phyloP scores from a whole-genome alignment of 2,888 invertebrate species.

The Glaucopsyche alexis region DNA sequence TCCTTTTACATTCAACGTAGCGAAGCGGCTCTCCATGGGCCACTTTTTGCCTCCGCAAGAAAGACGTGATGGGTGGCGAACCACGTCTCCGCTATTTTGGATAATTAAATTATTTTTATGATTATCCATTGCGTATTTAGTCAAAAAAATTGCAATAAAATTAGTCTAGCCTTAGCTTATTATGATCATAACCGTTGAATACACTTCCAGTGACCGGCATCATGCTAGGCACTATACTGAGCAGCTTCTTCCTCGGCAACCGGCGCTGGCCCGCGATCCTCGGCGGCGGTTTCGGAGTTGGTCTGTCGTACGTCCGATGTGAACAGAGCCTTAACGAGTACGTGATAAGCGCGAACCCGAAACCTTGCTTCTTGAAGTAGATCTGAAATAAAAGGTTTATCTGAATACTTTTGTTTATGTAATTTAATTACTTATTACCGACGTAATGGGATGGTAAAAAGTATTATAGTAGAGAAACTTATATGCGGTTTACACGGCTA shows the following conservation, averaged over 20 bases:
- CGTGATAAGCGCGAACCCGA: neutral
- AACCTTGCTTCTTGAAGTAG: neutral
- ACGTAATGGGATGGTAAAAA: too few relatives aligned
- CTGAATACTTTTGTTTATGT: neutral
- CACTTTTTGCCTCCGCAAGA: too few relatives aligned
- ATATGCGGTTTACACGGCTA: too few relatives aligned
- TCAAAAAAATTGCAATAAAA: neutral
- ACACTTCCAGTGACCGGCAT: neutral
- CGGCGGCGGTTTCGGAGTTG: neutral
- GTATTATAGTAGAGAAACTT: too few relatives aligned
- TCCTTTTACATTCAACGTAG: too few relatives aligned
- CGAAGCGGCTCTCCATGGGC: too few relatives aligned
- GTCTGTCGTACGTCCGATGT: neutral
- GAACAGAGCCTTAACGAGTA: neutral
- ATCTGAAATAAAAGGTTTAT: neutral
- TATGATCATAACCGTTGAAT: neutral
- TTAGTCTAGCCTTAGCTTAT: neutral
- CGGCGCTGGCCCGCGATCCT: neutral
- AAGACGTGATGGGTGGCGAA: too few relatives aligned
- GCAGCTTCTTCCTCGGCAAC: neutral
- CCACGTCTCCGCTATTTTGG: too few relatives aligned
- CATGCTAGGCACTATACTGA: neutral
- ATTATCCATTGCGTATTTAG: too few relatives aligned
- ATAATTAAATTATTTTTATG: too few relatives aligned
- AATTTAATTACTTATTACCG: neutral